Conservation (phyloP, 2,888 invertebrate genomes). For the Caenorhabditis sinica region DNA sequence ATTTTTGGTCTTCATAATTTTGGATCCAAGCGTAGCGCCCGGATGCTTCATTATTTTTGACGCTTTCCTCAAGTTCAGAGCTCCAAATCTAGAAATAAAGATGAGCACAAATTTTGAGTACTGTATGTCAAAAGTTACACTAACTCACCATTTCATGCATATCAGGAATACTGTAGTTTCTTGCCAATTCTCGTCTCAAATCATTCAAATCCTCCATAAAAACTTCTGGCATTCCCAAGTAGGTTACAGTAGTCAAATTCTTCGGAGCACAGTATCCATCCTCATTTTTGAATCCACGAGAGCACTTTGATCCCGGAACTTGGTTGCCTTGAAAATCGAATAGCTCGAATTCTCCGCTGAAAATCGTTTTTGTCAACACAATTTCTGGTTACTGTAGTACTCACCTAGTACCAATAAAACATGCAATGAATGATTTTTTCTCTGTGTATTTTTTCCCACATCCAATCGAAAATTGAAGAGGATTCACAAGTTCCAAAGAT, state of each 20-base stretch:
- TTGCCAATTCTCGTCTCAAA: not conserved
- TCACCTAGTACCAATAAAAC: not conserved
- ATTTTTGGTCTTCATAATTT: not conserved
- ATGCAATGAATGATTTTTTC: not conserved
- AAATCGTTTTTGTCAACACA: not conserved
- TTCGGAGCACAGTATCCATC: not conserved
- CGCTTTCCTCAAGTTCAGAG: not conserved
- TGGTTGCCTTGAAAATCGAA: not conserved
- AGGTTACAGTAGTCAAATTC: not conserved
- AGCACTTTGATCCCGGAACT: not conserved
- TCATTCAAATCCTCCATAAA: not conserved
- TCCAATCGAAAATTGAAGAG: not conserved
- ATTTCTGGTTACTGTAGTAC: not conserved
- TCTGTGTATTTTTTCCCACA: not conserved
- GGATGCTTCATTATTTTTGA: not conserved
- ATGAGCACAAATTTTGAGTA: not conserved
- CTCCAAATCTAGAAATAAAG: too few species aligned
- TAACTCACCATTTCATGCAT: not conserved
- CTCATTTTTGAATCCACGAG: not conserved
- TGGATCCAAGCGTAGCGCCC: not conserved
- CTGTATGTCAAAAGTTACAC: not conserved
- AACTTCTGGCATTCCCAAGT: not conserved
- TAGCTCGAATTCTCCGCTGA: too few species aligned
- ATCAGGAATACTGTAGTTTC: not conserved
- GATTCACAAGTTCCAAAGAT: not conserved